phyloP scores from a whole-genome alignment of 2,888 invertebrate genomes.

The Eilema caniola region DNA sequence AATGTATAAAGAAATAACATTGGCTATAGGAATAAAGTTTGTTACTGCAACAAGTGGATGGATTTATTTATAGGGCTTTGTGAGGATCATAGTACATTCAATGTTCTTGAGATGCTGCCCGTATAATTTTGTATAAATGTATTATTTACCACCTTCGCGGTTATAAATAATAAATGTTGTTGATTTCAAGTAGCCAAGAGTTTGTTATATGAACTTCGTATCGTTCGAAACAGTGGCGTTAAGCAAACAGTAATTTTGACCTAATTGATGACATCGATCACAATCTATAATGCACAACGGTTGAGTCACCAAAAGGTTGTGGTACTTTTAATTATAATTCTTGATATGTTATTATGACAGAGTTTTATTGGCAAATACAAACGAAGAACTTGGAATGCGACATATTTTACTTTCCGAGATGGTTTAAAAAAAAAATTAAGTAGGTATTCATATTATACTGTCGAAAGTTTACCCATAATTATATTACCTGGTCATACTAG shows the following conservation, averaged over 20 bases:
- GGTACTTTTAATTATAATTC: neutral
- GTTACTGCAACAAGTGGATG: neutral
- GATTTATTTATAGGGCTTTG: slow-evolving; percentile 3
- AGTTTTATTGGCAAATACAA: neutral
- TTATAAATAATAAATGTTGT: neutral
- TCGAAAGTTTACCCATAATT: no score
- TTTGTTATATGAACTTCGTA: neutral
- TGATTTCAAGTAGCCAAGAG: neutral
- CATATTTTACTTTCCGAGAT: no score
- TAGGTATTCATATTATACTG: no score
- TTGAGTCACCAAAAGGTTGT: neutral
- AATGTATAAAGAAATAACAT: neutral
- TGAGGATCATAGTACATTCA: slow-evolving; percentile 1
- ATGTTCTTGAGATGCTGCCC: neutral
- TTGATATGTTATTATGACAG: neutral
- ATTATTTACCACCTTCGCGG: neutral
- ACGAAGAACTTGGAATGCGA: neutral
- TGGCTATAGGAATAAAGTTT: neutral
- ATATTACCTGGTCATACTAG: no score
- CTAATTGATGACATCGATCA: neutral
- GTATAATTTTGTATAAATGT: slow-evolving; percentile 1
- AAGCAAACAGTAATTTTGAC: neutral
- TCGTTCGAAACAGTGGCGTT: slow-evolving; percentile 2
- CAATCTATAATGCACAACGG: neutral
- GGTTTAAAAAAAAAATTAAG: no score